Evolutionary conservation across 2,888 invertebrate species (phyloP), one percentile per base, ranked within the genome.

Genomic region (Mythimna impura): DNA sequence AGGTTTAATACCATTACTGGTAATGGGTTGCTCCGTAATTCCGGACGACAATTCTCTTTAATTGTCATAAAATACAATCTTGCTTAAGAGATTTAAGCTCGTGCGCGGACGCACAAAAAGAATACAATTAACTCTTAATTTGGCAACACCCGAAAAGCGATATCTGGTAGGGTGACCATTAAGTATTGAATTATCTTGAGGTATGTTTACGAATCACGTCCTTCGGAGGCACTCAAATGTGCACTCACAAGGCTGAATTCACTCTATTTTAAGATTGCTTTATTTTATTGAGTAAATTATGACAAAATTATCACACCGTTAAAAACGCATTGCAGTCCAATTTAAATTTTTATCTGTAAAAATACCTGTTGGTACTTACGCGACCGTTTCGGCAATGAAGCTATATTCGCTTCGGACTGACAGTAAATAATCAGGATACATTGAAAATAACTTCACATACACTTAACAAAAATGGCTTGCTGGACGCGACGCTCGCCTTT

Each of bases 121-220:
- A 90, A 91, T 89, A 90, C 87, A 89, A 91, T 91, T 89, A 88
- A 89, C 87, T 89, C 87, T 92, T 92, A 91, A 92, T 91, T 93
- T 90, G 79, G 92, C 91, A 91, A 92, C 91, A 91, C 91, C 89
- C 90, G 82, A 90, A 91, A 90, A 89, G 82, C 87, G 84, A 87
- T 89, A 86, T 89, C 85, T 70, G 88, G 89, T 92, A 91, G 89
- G 91, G 91, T 78, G 76, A 80, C 91, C 91, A 92, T 90, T 89
- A 90, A 89, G 74, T 84, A 85, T 84, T 73, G 79, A 87, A 80
- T 90, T 90, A 91, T 90, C 88, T 89, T 89, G 86, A 89, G 74
- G 83, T 89, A 89, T 76, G 80, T 83, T 90, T 88, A 90, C 85
- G 81, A 88, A 66, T 75, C 22, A 78, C 78, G 83, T 86, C 76